phyloP scores from a whole-genome alignment of 2,113 vertebrate genomes.

The Zosterops lateralis region DNA sequence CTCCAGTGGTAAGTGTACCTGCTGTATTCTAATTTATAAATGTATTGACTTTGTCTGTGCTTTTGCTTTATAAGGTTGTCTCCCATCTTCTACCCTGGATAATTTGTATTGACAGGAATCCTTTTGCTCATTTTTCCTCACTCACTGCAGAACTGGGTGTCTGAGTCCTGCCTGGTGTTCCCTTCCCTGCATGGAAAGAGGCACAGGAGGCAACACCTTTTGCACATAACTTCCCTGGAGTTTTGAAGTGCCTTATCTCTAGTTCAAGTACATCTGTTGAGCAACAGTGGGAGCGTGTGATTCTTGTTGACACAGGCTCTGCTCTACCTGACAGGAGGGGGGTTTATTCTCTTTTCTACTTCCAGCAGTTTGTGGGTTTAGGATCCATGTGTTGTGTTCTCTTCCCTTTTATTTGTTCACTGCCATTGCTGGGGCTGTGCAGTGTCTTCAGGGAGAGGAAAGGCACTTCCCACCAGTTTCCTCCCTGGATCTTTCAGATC shows the following conservation, averaged over 20 bases:
- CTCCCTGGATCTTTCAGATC: not conserved
- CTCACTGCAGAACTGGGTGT: not conserved
- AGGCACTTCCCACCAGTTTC: not conserved
- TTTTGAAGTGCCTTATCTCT: not conserved
- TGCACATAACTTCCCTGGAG: not conserved
- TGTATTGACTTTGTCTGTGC: not conserved
- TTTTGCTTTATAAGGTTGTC: not conserved
- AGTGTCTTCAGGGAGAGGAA: not conserved
- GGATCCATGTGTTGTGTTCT: not conserved
- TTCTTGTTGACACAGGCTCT: conserved; percentile 8
- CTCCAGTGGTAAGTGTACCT: not conserved
- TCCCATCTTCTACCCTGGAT: not conserved
- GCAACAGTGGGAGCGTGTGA: not conserved
- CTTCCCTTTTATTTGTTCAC: not conserved
- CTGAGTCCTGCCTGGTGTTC: not conserved
- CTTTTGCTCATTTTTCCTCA: not conserved
- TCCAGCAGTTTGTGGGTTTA: not conserved
- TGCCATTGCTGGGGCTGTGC: not conserved
- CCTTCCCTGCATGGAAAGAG: not conserved
- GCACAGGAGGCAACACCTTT: not conserved
- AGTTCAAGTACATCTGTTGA: conserved; percentile 21
- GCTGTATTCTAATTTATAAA: not conserved
- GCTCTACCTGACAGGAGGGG: not conserved
- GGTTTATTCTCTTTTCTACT: not conserved
- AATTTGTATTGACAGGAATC: not conserved